A percentile compares a stretch with the other conserved stretches of the same genome.
Conservation (phyloP, 1,140 invertebrate genomes). For the Sycophaga agraensis region DNA sequence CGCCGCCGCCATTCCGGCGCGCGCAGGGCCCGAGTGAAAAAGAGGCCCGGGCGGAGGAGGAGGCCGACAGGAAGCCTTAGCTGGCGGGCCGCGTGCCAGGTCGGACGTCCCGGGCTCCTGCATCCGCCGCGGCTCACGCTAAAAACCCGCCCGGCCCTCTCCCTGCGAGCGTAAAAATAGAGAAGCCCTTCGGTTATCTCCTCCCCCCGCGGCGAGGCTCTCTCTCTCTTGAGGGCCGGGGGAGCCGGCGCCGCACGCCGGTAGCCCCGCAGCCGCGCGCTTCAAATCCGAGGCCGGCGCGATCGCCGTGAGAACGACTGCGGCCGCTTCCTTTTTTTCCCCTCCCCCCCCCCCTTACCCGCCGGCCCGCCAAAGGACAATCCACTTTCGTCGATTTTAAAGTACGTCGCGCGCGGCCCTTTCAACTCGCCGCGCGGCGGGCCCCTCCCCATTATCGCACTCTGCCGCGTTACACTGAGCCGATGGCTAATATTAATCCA, state of each 20-base stretch:
- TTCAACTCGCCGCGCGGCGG: no score
- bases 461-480: no score
- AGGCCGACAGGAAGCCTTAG: constrained; percentile 27
- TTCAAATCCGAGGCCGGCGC: not conserved
- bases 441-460: no score
- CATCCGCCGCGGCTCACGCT: not conserved
- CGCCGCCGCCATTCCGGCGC: no score
- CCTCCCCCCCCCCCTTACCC: no score
- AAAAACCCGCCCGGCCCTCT: not conserved
- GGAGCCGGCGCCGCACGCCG: not conserved
- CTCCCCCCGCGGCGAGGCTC: not conserved
- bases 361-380: not conserved
- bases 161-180: constrained; percentile 26
- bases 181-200: constrained; percentile 27
- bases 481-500: no score
- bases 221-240: not conserved
- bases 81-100: not conserved
- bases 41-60: not conserved
- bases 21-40: not conserved
- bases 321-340: no score
- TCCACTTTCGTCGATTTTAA: not conserved
- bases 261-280: not conserved
- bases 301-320: constrained; percentile 20
- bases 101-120: not conserved
- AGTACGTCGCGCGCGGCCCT: no score